Evolutionary conservation across 1,140 invertebrate genomes (phyloP), one percentile per base, ranked within the genome.

Genomic region (Hylyphantes graminicola): DNA sequence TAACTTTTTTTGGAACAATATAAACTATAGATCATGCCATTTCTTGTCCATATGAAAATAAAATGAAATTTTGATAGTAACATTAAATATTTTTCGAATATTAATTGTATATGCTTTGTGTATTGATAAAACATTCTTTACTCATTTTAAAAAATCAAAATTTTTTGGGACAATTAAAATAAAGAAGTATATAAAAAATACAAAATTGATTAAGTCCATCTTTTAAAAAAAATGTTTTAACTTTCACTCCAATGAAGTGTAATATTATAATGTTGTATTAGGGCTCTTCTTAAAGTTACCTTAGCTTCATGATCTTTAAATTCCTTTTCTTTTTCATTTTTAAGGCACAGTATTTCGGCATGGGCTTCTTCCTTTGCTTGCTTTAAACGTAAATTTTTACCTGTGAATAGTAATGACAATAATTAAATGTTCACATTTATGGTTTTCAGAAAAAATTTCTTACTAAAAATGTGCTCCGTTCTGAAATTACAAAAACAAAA

Each of bases 281-380:
- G 15, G 50, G 11, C 13, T 72, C 6, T 50, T 50, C 15, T 2
- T 8, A 50, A 3, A 7, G n/a, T 72, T 75, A 82, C 72, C 51
- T 77, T 80, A 7, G 83, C 67, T 82, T 88, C 88, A 85, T 88
- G 87, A 21, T 87, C 87, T 51, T 79, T 78, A 73, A 98, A 99
- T 88, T 95, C 93, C 87, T 93, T 93, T 89, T 98, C 96, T 57
- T 96, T 92, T 90, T 98, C 97, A 90, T 94, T 93, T 89, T 96
- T 95, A 91, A 99, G 99, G 88, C 96, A 97, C 89, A 99, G 97
- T 88, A 99, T 98, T 91, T 99, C 98, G 90, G 96, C 94, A 88
- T 98, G 97, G 87, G 98, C 98, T 91, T 99, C 98, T 90, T 99
- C 97, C 91, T 99, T 99, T 53, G 98, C 98, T 90, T 99, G 97